Conservation (phyloP, 2,888 invertebrate genomes). For the Drosophila birchii region DNA sequence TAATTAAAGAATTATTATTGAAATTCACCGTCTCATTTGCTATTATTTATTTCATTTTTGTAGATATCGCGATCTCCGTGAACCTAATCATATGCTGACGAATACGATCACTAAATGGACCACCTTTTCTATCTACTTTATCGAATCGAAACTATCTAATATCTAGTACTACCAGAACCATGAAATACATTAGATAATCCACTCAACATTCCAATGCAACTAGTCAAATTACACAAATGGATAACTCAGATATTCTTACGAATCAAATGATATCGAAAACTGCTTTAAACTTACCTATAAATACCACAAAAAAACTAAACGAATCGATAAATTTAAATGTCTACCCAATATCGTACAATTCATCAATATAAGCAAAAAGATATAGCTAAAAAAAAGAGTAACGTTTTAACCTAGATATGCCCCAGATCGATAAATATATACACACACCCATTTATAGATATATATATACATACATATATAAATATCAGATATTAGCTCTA, state of each 20-base stretch:
- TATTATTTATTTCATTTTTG: slow-evolving; percentile 25
- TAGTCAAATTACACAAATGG: slow-evolving; percentile 68
- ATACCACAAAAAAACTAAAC: slow-evolving; percentile 42
- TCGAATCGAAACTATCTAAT: slow-evolving; percentile 33
- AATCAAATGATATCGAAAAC: slow-evolving; percentile 37
- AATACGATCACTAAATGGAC: slow-evolving; percentile 83
- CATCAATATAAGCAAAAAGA: slow-evolving; percentile 30
- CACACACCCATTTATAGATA: neutral
- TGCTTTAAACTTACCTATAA: slow-evolving; percentile 42
- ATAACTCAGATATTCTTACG: slow-evolving; percentile 30
- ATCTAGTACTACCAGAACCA: slow-evolving; percentile 25
- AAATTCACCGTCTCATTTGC: slow-evolving; percentile 37
- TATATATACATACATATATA: slow-evolving; percentile 20
- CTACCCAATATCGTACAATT: slow-evolving; percentile 46
- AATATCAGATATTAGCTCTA: slow-evolving; percentile 20
- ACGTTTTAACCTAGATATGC: slow-evolving; percentile 35
- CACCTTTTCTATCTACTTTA: slow-evolving; percentile 78
- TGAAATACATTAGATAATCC: slow-evolving; percentile 61
- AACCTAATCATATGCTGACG: slow-evolving; percentile 76
- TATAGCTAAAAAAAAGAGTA: slow-evolving; percentile 18
- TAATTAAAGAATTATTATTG: slow-evolving; percentile 59
- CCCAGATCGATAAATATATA: slow-evolving; percentile 24
- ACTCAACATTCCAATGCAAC: slow-evolving; percentile 58
- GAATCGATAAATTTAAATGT: slow-evolving; percentile 46
- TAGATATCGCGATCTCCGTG: slow-evolving; percentile 50